Evolutionary conservation across 2,797 vertebrate genomes (phyloP), one percentile per base, ranked within the genome.

Genomic region (Galago senegalensis): DNA sequence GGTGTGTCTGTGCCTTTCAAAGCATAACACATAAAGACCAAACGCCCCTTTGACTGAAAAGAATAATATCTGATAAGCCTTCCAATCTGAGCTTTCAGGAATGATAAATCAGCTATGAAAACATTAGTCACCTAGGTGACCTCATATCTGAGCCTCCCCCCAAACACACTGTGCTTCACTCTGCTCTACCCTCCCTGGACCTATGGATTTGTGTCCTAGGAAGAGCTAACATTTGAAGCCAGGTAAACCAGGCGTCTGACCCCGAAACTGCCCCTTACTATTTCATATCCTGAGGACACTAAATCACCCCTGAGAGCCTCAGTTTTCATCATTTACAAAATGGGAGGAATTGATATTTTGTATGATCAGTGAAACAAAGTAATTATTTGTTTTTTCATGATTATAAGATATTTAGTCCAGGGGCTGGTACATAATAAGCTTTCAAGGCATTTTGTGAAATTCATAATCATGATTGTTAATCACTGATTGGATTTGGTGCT

Each of bases 391-490:
- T 70, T 88, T 40, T 20, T 85, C 75, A 75, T 53, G 17, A 84
- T 79, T 21, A 34, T 29, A 73, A 91, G 86, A 70, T 34, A 40
- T 86, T 80, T 84, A n/a, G 13, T 31, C 27, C 37, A 81, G 56
- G 65, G 14, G 27, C 58, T 65, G n/a, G 11, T 29, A 27, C 21
- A 65, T 31, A 60, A 88, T 82, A 58, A 82, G 8, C 40, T 73
- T 11, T 65, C 5, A 72, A 53, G 70, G 92, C 6, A 75, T 76
- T 87, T 87, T 87, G 9, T 46, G 84, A 75, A 95, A 82, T 70
- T 31, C 61, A 49, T 92, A 69, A 43, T 81, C 72, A 40, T 49
- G 14, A 81, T 63, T 73, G 72, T 49, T 94, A 13, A n/a, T 46
- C 76, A 91, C 29, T 63, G 72, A 53, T 6, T 91, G 31, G 16